Base-by-base conservation (phyloP, 2,113 vertebrate genomes). In the Rhinichthys klamathensis region DNA sequence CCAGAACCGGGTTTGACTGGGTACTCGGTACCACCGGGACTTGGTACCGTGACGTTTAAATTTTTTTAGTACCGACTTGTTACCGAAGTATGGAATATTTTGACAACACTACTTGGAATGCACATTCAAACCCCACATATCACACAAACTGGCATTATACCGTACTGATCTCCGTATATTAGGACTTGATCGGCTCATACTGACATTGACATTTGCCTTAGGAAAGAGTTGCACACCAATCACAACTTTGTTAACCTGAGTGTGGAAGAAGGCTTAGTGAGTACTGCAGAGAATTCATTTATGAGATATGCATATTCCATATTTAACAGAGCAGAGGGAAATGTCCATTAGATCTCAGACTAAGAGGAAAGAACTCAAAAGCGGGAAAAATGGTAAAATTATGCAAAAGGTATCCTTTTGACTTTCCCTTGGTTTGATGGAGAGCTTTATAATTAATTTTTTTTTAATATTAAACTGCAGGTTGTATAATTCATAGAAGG, bases 321-420 rank as follows among this genome's bases (percentile, higher is more conserved):
- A 56, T 85, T 87, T 84, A 83, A 70, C 67, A 84, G 83, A 35
- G 77, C 65, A 56, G 54, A 65, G 60, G 60, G 54, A 79, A 75
- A 35, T 83, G 76, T 84, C 83, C 60, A 88, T 46, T 56, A 30
- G 35, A 58, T 60, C 60, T 30, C 72, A 83, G 60, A 65, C 84
- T 65, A 80, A 30, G 65, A 69, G 65, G 65, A 84, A 84, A 77
- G 63, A 72, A 38, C 51, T 87, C 1, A 35, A 35, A 76, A 78
- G 32, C 16, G 58, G 73, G 49, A 25, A 27, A 41, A 58, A 73
- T 44, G 35, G 21, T 80, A 84, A 72, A 84, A 77, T 69, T 86
- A 86, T 86, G 69, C 82, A 81, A 27, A 69, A 75, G 76, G 84
- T 86, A 86, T 84, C 82, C 69, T 80, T 84, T 81, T 70, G 58